Conservation (phyloP, 2,888 invertebrate genomes). For the Agrochola lota region DNA sequence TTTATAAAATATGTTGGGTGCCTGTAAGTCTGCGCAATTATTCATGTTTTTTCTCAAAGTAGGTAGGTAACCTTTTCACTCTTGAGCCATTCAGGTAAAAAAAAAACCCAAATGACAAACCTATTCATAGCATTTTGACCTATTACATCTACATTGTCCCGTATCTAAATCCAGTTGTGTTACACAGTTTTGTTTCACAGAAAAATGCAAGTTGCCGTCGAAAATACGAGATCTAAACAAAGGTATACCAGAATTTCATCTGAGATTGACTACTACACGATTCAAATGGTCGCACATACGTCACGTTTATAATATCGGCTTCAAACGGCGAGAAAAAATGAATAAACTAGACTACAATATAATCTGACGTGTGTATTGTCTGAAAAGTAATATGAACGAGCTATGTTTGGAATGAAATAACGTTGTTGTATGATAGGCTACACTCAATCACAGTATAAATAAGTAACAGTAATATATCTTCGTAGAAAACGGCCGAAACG, state of each 20-base stretch:
- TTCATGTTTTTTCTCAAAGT: background rate
- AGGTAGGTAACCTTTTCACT: background rate
- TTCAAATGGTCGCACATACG: slow-evolving; percentile 6
- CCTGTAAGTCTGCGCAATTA: background rate
- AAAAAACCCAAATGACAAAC: background rate
- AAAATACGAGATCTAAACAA: slow-evolving; percentile 23
- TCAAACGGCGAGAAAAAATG: slow-evolving; percentile 9
- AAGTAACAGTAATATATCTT: too few relatives aligned
- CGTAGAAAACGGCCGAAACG: too few relatives aligned
- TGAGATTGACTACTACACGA: slow-evolving; percentile 17
- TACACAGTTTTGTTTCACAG: too few relatives aligned
- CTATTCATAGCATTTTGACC: background rate
- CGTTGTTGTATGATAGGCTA: background rate
- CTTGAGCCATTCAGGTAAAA: background rate
- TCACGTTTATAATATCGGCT: slow-evolving; percentile 13
- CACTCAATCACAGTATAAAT: background rate
- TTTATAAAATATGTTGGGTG: background rate
- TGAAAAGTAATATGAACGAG: slow-evolving; percentile 17
- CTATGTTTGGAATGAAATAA: slow-evolving; percentile 9
- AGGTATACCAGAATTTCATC: background rate
- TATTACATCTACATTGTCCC: background rate
- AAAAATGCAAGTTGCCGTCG: background rate
- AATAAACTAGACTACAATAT: slow-evolving; percentile 28
- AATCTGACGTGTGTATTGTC: slow-evolving; percentile 31
- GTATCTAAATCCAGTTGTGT: background rate